Evolutionary conservation across 2,888 invertebrate genomes (phyloP).

Genomic region (Tillus elongatus): DNA sequence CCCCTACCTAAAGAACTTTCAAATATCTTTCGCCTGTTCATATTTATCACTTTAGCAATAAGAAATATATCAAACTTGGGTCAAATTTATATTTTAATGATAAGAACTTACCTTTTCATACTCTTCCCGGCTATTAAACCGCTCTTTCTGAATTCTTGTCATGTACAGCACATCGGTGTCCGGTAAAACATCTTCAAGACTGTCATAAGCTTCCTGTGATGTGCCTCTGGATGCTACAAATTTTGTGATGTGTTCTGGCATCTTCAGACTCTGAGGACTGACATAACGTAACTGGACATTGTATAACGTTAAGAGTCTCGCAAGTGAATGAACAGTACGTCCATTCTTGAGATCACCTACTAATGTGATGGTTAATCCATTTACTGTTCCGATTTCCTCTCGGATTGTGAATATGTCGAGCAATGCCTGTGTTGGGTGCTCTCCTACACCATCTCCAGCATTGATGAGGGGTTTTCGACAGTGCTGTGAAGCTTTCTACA

Average conservation of each 20-base stretch:
- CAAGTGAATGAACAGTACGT: constrained; percentile 94
- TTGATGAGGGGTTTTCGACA: constrained; percentile 90
- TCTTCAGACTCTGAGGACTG: constrained; percentile 73
- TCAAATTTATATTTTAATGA: no score
- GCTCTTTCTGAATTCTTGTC: constrained; percentile 94
- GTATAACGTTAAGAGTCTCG: constrained; percentile 86
- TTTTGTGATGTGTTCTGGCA: constrained; percentile 81
- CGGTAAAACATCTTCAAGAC: constrained; percentile 75
- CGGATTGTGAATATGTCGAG: constrained; percentile 96
- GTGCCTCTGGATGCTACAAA: constrained; percentile 73
- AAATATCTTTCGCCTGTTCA: no score
- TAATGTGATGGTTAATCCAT: constrained; percentile 93
- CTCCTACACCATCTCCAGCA: constrained; percentile 95
- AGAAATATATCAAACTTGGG: no score
- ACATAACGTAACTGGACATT: constrained; percentile 90
- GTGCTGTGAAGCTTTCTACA: constrained; percentile 69
- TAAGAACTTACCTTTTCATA: constrained; percentile 81
- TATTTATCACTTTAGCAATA: no score
- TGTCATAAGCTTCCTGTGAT: constrained; percentile 60
- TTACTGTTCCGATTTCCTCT: constrained; percentile 98
- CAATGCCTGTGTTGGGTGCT: constrained; percentile 96
- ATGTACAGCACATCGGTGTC: constrained; percentile 97
- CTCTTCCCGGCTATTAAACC: constrained; percentile 74
- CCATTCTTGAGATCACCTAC: constrained; percentile 98
- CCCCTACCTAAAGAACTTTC: no score